Base-by-base conservation (phyloP, 2,888 invertebrate genomes). In the Xanthia icteritia region DNA sequence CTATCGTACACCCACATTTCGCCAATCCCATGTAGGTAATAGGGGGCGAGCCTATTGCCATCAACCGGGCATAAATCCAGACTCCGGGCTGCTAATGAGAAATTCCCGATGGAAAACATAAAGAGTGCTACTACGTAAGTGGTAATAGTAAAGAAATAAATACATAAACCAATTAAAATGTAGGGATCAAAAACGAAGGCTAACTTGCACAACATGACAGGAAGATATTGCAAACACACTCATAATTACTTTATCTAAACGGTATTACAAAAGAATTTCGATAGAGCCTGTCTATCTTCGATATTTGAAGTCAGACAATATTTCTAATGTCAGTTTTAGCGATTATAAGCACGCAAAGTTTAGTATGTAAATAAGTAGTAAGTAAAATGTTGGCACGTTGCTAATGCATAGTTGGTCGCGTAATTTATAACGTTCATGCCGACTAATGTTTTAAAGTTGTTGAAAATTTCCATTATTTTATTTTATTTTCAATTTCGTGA, bases 201-300 rank as follows among this genome's bases (percentile, higher is more conserved):
- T 68, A 63, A 45, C 20, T 86, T 78, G 69, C 65, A 67, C 42
- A 61, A 81, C 56, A 48, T 72, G 77, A 74, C 81, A 70, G 69
- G 64, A 79, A 76, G 45, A 79, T 81, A 72, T 79, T 66, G 79
- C 71, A 82, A 86, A 71, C 63, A 65, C 65, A 64, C 66, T 36
- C 64, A 74, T 73, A 79, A 82, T 78, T 77, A 72, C 70, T 74
- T 51, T 64, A 73, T n/a, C 23, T 72, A 81, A 74, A 78, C 54
- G 36, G 51, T 67, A 54, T 75, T 81, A 85, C 85, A 83, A 85
- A 85, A 83, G 78, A 80, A 71, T 77, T 81, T 70, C 60, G 76
- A 80, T 77, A 64, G 23, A 68, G 66, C 31, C 67, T 81, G 83
- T 82, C 76, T 64, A 70, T 81, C 68, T 66, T 66, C 54, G 60